Evolutionary conservation across 2,888 invertebrate genomes (phyloP).

Genomic region (Bugulina stolonifera): DNA sequence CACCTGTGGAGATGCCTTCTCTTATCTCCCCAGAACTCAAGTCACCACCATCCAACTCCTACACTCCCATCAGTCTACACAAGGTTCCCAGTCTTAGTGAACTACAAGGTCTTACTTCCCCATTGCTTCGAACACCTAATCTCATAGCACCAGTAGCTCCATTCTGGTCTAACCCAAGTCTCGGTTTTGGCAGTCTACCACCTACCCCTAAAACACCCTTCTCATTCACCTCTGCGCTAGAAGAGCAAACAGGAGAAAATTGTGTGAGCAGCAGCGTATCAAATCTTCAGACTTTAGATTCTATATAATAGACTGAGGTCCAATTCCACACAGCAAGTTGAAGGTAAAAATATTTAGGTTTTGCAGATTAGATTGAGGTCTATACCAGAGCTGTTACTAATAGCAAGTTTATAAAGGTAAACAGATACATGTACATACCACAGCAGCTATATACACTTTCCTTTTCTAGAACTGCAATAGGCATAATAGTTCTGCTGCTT

Average conservation of each 20-base stretch:
- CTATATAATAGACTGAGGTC: no score
- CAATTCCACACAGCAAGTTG: no score
- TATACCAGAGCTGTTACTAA: no score
- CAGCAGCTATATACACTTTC: no score
- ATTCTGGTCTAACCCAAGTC: slow-evolving; percentile 2
- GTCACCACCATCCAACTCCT: neutral
- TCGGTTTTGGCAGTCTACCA: slow-evolving; percentile 1
- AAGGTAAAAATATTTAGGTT: no score
- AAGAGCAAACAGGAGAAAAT: neutral
- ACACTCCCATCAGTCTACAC: neutral
- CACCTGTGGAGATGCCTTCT: neutral
- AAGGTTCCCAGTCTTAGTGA: neutral
- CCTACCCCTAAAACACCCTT: neutral
- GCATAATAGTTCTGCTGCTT: no score
- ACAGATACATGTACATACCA: no score
- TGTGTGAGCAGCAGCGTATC: slow-evolving; percentile 4
- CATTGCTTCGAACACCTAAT: slow-evolving; percentile 12
- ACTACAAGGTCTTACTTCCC: neutral
- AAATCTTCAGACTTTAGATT: no score
- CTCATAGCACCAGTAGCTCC: neutral
- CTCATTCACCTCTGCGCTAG: neutral
- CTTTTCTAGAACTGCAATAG: no score
- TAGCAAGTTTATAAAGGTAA: no score
- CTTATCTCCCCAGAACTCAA: neutral
- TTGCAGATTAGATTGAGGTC: no score